A percentile compares a stretch with the other conserved stretches of the same genome.
These are phyloP conservation scores for Ormyrus pomaceus DNA, from an alignment of 2,888 invertebrate species.

Conservation along the genomic window DNA sequence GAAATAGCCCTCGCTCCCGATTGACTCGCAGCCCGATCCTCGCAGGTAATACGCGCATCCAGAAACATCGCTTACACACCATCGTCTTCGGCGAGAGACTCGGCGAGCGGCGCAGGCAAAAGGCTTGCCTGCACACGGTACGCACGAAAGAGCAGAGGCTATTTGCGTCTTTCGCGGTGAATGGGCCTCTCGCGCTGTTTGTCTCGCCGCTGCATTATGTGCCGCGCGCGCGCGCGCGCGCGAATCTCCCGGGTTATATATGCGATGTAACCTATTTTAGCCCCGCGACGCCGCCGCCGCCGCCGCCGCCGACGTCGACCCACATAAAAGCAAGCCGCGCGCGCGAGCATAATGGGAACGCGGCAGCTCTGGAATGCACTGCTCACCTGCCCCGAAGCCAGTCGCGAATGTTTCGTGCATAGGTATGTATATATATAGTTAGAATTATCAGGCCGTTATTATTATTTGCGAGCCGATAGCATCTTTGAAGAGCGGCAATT, in stretches of 20 bases:
- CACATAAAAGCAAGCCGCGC: constrained; percentile 38
- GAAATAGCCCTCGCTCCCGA: background rate
- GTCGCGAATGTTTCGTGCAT: too few relatives aligned
- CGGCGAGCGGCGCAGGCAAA: too few relatives aligned
- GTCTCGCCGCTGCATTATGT: constrained; percentile 46
- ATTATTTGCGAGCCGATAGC: background rate
- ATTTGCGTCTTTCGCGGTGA: constrained; percentile 37
- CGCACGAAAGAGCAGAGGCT: background rate
- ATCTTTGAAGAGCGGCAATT: background rate
- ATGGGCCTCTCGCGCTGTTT: constrained; percentile 42
- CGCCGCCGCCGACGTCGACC: constrained; percentile 32
- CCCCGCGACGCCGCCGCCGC: constrained; percentile 21
- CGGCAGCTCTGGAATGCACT: background rate
- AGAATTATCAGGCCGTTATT: background rate
- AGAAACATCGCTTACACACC: too few relatives aligned
- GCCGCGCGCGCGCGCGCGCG: constrained; percentile 23
- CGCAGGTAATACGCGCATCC: too few relatives aligned
- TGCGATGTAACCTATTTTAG: constrained; percentile 51
- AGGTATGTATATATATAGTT: too few relatives aligned
- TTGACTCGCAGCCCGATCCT: too few relatives aligned
- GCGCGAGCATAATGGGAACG: constrained; percentile 37
- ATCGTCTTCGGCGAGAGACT: too few relatives aligned
- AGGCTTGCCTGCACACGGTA: too few relatives aligned
- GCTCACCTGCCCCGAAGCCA: background rate
- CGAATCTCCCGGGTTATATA: constrained; percentile 19